Percentiles rank a stretch among this genome's conserved stretches.
Evolutionary conservation across 2,797 vertebrate genomes (phyloP).

Genomic region (Peromyscus nudipes): DNA sequence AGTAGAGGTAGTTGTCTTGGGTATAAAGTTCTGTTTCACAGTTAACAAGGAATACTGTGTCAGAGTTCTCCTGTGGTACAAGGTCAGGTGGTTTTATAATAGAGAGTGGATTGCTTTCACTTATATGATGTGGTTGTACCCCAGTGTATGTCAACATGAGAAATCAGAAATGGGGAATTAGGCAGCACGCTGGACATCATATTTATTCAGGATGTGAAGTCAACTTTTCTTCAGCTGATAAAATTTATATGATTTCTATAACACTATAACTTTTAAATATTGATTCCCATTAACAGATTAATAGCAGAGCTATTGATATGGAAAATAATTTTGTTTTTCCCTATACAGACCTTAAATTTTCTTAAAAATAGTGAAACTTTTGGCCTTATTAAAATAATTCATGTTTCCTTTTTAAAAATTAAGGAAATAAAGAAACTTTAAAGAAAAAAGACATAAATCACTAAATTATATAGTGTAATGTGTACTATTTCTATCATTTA

Average conservation of each 20-base stretch:
- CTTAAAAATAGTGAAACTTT: background rate
- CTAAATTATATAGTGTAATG: background rate
- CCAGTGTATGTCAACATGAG: background rate
- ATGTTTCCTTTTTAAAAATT: background rate
- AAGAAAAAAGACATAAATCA: slow-evolving; percentile 9
- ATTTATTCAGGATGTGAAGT: slow-evolving; percentile 20
- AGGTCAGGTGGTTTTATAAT: background rate
- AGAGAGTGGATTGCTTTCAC: background rate
- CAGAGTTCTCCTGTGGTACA: background rate
- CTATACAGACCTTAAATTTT: background rate
- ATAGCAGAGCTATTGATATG: background rate
- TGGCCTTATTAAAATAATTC: background rate
- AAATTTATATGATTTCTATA: background rate
- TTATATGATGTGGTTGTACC: background rate
- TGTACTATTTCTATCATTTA: background rate
- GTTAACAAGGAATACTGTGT: background rate
- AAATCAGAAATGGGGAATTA: background rate
- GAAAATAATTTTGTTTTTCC: background rate
- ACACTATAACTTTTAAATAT: background rate
- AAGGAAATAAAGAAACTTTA: background rate
- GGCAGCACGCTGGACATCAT: background rate
- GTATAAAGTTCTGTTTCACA: background rate
- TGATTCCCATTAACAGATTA: background rate
- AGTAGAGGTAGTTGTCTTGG: background rate
- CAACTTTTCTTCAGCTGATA: background rate